A percentile compares a stretch with the other conserved stretches of the same genome.
These are phyloP conservation scores for Callosobruchus maculatus DNA, from an alignment of 2,888 invertebrate genomes.

Conservation along the genomic window DNA sequence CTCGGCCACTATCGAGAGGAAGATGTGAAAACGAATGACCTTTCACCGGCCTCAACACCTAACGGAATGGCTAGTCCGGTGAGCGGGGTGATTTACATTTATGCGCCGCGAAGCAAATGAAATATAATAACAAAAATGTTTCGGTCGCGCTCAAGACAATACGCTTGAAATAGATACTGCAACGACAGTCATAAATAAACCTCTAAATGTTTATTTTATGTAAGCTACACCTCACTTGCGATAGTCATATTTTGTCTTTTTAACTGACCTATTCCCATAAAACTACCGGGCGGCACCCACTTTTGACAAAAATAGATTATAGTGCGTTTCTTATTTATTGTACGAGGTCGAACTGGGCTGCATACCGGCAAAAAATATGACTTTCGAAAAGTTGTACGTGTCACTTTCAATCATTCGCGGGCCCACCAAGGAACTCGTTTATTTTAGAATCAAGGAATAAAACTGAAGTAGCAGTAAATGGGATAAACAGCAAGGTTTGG, in stretches of 20 bases:
- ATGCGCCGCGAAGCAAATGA: neutral
- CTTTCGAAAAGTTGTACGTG: too few species aligned
- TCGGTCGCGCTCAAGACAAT: neutral
- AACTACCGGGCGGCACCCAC: neutral
- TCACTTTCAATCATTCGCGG: too few species aligned
- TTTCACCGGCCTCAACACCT: neutral
- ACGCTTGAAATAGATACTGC: neutral
- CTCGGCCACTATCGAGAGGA: neutral
- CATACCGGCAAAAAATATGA: too few species aligned
- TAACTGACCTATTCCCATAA: neutral
- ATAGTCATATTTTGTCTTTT: neutral
- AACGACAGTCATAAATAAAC: neutral
- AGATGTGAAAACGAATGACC: neutral
- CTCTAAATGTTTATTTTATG: neutral
- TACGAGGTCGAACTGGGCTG: neutral
- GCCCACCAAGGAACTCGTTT: too few species aligned
- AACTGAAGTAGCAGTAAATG: too few species aligned
- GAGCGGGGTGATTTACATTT: neutral
- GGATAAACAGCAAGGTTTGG: too few species aligned
- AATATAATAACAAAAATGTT: neutral
- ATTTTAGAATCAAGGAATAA: too few species aligned
- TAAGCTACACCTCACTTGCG: neutral
- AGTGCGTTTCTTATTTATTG: neutral
- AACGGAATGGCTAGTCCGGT: neutral
- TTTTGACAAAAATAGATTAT: neutral